Percentiles rank a stretch among this genome's conserved stretches.
phyloP scores from a whole-genome alignment of 2,113 vertebrate species.

The Lepus europaeus region DNA sequence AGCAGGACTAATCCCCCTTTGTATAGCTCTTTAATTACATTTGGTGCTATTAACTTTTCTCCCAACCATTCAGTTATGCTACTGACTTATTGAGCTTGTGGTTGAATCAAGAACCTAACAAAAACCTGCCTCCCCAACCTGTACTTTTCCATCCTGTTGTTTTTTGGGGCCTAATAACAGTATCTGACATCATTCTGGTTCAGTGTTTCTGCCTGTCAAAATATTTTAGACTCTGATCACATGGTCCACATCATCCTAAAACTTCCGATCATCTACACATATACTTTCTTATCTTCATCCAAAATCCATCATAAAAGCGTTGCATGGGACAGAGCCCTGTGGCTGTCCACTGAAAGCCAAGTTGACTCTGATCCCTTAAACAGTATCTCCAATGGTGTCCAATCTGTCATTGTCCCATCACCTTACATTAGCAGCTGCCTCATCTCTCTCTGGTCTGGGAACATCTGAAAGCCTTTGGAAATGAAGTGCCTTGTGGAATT shows the following conservation, averaged over 20 bases:
- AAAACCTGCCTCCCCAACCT: background rate
- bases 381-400: background rate
- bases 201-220: background rate
- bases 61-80: background rate
- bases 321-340: background rate
- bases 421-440: background rate
- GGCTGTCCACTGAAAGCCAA: background rate
- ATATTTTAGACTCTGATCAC: slow-evolving; percentile 6
- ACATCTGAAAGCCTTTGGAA: background rate
- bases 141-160: background rate
- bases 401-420: rapidly evolving
- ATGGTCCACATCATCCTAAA: background rate
- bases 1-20: background rate
- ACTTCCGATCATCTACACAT: background rate
- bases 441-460: background rate
- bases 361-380: background rate
- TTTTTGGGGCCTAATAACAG: background rate
- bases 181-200: background rate
- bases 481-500: background rate
- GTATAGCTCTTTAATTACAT: background rate
- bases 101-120: background rate
- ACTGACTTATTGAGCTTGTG: background rate
- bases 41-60: background rate
- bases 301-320: background rate
- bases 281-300: background rate